Evolutionary conservation across 2,797 vertebrate species (phyloP).

Genomic region (Molossus alvarezi): DNA sequence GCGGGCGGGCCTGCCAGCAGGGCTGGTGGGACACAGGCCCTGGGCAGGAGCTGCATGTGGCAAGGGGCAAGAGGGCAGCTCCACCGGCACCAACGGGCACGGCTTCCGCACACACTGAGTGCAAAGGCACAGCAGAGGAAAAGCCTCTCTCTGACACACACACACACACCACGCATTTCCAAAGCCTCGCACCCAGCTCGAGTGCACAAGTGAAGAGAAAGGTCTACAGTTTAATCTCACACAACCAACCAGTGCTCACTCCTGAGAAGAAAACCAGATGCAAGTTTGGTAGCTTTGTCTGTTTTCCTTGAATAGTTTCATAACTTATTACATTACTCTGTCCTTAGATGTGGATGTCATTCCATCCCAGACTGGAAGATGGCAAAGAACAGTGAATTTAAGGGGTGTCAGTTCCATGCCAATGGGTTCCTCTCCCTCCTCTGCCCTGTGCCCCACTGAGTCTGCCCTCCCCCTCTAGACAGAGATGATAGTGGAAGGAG

Average conservation of each 20-base stretch:
- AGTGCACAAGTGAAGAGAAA: neutral
- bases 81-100: no score
- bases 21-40: neutral
- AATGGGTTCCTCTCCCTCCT: neutral
- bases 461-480: neutral
- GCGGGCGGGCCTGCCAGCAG: neutral
- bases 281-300: neutral
- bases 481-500: neutral
- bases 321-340: neutral
- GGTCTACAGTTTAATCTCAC: neutral
- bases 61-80: neutral
- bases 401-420: neutral
- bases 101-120: neutral
- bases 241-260: neutral
- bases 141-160: no score
- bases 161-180: no score
- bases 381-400: neutral
- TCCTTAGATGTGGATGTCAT: neutral
- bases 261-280: neutral
- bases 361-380: neutral
- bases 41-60: neutral
- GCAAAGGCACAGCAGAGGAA: neutral
- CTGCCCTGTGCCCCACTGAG: neutral
- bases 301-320: neutral
- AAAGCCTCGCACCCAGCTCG: neutral